phyloP scores from a whole-genome alignment of 23 tunicate species.

The Ciona savignyi region DNA sequence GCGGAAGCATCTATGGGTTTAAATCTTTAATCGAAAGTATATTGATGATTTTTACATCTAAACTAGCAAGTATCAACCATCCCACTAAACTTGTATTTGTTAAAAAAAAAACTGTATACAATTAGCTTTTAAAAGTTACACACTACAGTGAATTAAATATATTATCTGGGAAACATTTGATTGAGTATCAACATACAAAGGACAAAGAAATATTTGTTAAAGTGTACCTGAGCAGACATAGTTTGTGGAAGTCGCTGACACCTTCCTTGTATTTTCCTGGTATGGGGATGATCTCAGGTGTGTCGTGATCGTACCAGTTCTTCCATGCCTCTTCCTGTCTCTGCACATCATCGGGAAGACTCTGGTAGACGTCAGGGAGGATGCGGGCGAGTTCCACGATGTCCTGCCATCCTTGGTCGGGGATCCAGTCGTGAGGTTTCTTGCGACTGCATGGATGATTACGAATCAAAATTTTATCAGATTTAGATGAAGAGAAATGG shows the following conservation, averaged over 20 bases:
- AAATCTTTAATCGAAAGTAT: no score
- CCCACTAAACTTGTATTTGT: no score
- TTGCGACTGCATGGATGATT: slow-evolving; percentile 79
- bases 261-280: slow-evolving; percentile 91
- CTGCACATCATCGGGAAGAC: slow-evolving; percentile 90
- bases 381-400: slow-evolving; percentile 78
- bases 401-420: slow-evolving; percentile 99
- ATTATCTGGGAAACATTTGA: background rate
- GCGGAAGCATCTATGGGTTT: slow-evolving; percentile 84
- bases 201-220: no score
- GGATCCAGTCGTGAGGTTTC: slow-evolving; percentile 94
- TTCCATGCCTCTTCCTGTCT: slow-evolving; percentile 67
- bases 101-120: background rate
- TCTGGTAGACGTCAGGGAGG: slow-evolving; percentile 58
- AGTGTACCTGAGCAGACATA: slow-evolving; percentile 71
- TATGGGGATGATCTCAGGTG: slow-evolving; percentile 73
- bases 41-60: no score
- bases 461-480: no score
- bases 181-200: background rate
- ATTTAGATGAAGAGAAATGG: no score
- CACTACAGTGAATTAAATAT: background rate
- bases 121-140: background rate
- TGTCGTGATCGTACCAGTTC: slow-evolving; percentile 94
- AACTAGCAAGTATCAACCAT: no score
- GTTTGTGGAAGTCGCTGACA: slow-evolving; percentile 70